Conservation (phyloP, 2,113 vertebrate genomes). For the Xenopus tropicalis region UCB_Xtro_10.0 CM004443.2:65118501-65119000, state of each 20-base stretch:
- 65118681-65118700: not conserved
- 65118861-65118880: constrained; percentile 35
- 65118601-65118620: too few species aligned
- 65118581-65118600: too few species aligned
- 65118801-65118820: constrained; percentile 29
- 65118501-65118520: too few species aligned
- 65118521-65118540: too few species aligned
- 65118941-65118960: constrained; percentile 35
- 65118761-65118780: not conserved
- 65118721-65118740: not conserved
- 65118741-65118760: not conserved
- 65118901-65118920: constrained; percentile 35
- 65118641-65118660: too few species aligned
- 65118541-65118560: too few species aligned
- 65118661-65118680: too few species aligned
- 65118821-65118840: constrained; percentile 32
- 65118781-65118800: constrained; percentile 30
- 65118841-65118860: constrained; percentile 18
- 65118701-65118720: constrained; percentile 1
- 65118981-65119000: constrained; percentile 29
- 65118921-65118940: constrained; percentile 22
- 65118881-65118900: constrained; percentile 38
- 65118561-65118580: too few species aligned
- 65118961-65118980: constrained; percentile 30
- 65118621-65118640: too few species aligned